Base-by-base conservation (phyloP, 2,797 vertebrate genomes). In the Australoheros facetus region DNA sequence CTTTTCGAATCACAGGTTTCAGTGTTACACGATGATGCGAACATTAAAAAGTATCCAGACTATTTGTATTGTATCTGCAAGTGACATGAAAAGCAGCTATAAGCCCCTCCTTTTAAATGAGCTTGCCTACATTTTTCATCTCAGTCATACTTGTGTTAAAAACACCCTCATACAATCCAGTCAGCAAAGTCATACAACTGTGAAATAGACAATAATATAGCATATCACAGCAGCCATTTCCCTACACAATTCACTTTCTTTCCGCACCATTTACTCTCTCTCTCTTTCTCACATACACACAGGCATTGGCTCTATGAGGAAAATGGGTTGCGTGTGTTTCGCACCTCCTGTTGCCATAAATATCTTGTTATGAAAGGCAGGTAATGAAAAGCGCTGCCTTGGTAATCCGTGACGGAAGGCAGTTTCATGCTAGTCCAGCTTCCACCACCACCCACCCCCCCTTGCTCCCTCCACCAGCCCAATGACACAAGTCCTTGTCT, bases 331-430 rank as follows among this genome's bases (percentile, higher is more conserved):
- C 90, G 89, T 87, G 91, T 93, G 87, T 92, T 85, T 84, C 80
- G 84, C 87, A 89, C 80, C 82, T 78, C 84, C 87, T 88, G 88
- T 88, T 85, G 84, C 90, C 87, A 89, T 93, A 93, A 94, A 95
- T 94, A 94, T 91, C 89, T 87, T 87, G 82, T 91, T 92, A 91
- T 95, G 92, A 95, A 93, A 94, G 88, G 87, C 89, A 91, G 91
- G 93, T 93, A 94, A 95, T 91, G 94, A 94, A 92, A 93, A 86
- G 88, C 84, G 55, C 78, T 69, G 86, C 86, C 83, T 94, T 91
- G 92, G 93, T 90, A 85, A 88, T 89, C 95, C 64, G 12, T 82
- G 89, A 92, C 90, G 70, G 62, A 93, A 91, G 93, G 87, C 85
- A 88, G 72, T 92, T 95, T 93, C 93, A 89, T 79, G 90, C 89